Base-by-base conservation (phyloP, 1,140 invertebrate genomes). In the Ostrea edulis region DNA sequence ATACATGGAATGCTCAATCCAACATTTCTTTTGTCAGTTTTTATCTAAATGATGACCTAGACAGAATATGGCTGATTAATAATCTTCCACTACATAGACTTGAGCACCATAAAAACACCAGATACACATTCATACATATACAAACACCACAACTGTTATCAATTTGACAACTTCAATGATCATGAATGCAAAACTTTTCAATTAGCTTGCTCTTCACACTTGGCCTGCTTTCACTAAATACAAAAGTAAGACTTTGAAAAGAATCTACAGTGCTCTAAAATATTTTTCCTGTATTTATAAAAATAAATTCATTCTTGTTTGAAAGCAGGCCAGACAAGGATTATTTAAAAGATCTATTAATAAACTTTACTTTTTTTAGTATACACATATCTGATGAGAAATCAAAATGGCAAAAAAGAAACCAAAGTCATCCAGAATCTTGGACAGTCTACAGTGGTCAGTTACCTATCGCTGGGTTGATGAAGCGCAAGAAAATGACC, bases 401-500 rank as follows among this genome's bases (percentile, higher is more conserved):
- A 77, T 35, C 14, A 22, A 77, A 35, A 77, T 29, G 25, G 25
- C 29, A 29, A 29, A 77, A 77, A 77, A 22, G 35, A 77, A 77
- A 77, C 68, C 58, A 62, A 62, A 35, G 17, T 29, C 51, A 53
- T 83, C 82, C 52, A 83, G 22, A 83, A 25, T 17, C 9, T 22
- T 53, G 44, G 82, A 53, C 52, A 83, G 44, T 85, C 22, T 25
- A 22, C 20, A 35, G 11, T 85, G 20, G 17, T 53, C n/a, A 20
- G 83, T 58, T 94, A 97, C 97, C 97, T 92, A 99, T 99, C 53
- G 98, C 98, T 65, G 99, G 99, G 95, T 99, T 99, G 90, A 99
- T 99, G 93, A 99, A 99, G 58, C 98, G 96, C 86, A 99, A 95
- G 95, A 99, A 99, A 90, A 99, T 97, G 0, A 99, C 98, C 0